Percentiles rank a stretch among this genome's conserved stretches.
Conservation (phyloP, 2,888 invertebrate species). For the Clanis bilineata region DNA sequence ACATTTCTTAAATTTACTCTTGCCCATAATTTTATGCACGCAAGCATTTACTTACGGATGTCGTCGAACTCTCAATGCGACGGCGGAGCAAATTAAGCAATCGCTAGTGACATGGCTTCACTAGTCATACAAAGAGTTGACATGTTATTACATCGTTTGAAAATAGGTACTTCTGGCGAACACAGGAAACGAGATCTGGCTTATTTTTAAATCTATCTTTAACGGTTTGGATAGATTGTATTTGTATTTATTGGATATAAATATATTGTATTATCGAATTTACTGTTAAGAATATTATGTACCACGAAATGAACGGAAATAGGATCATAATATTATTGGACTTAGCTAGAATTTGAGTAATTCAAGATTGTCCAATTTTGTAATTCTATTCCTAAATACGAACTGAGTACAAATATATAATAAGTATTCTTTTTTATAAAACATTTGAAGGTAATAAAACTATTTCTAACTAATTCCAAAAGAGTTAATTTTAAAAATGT, state of each 20-base stretch:
- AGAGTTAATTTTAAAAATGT: slow-evolving; percentile 33
- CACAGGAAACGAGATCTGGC: not conserved
- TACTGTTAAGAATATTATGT: too few species aligned
- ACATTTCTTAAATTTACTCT: slow-evolving; percentile 30
- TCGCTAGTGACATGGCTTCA: slow-evolving; percentile 32
- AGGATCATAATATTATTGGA: too few species aligned
- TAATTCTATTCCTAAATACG: too few species aligned
- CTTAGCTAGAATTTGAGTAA: too few species aligned
- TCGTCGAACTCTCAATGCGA: slow-evolving; percentile 28
- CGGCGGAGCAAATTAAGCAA: slow-evolving; percentile 30
- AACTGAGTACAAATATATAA: too few species aligned
- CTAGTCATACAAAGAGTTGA: slow-evolving; percentile 32
- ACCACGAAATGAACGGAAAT: too few species aligned
- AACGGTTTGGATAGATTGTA: not conserved
- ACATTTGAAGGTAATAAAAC: not conserved
- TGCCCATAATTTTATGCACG: not conserved
- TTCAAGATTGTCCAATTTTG: not conserved
- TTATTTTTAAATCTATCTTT: not conserved
- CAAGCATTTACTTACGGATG: slow-evolving; percentile 17
- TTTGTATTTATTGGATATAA: too few species aligned
- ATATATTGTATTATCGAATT: too few species aligned
- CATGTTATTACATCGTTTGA: not conserved
- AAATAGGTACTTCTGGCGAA: not conserved
- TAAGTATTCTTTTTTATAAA: too few species aligned
- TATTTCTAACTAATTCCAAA: slow-evolving; percentile 20